Conservation (phyloP, 2,113 vertebrate genomes). For the Poicephalus meyeri region DNA sequence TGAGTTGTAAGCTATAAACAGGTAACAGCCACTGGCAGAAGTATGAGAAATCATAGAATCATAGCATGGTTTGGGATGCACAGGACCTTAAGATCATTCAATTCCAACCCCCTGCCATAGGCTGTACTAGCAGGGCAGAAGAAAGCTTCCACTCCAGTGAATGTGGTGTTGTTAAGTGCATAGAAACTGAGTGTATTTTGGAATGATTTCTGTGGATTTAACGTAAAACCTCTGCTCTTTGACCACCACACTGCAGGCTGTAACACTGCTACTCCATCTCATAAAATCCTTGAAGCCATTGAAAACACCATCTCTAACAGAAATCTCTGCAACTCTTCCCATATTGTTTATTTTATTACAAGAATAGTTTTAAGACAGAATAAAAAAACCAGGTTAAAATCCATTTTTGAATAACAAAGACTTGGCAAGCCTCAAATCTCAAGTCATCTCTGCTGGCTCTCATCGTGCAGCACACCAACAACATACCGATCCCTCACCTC, state of each 20-base stretch:
- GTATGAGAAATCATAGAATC: not conserved
- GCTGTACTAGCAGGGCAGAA: not conserved
- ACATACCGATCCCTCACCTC: not conserved
- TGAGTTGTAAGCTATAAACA: not conserved
- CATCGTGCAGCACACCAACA: fast-evolving
- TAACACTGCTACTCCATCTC: not conserved
- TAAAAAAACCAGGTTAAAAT: not conserved
- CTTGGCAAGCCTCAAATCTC: not conserved
- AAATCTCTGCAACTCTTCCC: not conserved
- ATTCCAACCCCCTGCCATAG: not conserved
- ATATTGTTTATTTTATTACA: not conserved
- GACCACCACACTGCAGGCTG: not conserved
- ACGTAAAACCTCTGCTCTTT: not conserved
- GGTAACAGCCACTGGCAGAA: not conserved
- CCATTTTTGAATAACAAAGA: not conserved
- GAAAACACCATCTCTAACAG: not conserved
- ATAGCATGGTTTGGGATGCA: not conserved
- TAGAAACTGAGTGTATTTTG: not conserved
- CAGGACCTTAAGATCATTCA: not conserved
- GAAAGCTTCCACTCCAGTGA: fast-evolving
- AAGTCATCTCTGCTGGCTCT: not conserved
- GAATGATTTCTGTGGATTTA: not conserved
- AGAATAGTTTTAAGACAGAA: not conserved
- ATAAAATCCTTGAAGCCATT: not conserved
- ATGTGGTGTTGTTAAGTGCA: fast-evolving